Evolutionary conservation across 2,113 vertebrate species (phyloP).

Genomic region (Phalacrocorax carbo): DNA sequence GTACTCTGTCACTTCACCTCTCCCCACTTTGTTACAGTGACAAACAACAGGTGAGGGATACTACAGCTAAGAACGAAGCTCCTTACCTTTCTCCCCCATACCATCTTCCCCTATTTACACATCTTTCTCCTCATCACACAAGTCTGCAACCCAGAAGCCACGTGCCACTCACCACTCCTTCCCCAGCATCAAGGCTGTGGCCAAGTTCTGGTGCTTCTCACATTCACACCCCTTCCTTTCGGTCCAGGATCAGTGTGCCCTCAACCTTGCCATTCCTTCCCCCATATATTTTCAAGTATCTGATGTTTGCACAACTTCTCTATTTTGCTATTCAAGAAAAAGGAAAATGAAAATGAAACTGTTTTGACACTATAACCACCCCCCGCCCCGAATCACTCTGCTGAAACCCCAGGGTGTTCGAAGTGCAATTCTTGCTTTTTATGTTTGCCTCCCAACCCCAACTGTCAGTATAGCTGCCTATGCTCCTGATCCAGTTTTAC

Average conservation of each 20-base stretch:
- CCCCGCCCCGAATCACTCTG: background rate
- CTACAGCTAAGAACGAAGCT: background rate
- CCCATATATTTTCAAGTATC: fast-evolving
- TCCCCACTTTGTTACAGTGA: background rate
- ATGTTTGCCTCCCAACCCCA: background rate
- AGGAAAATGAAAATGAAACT: conserved; percentile 24
- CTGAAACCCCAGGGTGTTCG: background rate
- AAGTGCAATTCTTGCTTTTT: background rate
- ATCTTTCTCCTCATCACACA: background rate
- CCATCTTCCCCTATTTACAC: background rate
- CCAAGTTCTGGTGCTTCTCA: background rate
- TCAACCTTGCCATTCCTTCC: background rate
- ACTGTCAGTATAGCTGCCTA: background rate
- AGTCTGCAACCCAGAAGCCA: background rate
- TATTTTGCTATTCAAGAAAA: conserved; percentile 4
- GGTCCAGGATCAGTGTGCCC: fast-evolving
- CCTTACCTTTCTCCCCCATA: background rate
- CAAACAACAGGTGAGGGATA: background rate
- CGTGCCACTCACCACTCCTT: background rate
- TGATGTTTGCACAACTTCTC: background rate
- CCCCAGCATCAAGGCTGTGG: background rate
- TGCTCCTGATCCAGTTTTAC: background rate
- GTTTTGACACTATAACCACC: background rate
- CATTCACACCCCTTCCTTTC: background rate
- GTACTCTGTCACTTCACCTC: background rate